Evolutionary conservation across 2,113 vertebrate genomes (phyloP), one percentile per base, ranked within the genome.

Genomic region (Misgurnus mizolepis): DNA sequence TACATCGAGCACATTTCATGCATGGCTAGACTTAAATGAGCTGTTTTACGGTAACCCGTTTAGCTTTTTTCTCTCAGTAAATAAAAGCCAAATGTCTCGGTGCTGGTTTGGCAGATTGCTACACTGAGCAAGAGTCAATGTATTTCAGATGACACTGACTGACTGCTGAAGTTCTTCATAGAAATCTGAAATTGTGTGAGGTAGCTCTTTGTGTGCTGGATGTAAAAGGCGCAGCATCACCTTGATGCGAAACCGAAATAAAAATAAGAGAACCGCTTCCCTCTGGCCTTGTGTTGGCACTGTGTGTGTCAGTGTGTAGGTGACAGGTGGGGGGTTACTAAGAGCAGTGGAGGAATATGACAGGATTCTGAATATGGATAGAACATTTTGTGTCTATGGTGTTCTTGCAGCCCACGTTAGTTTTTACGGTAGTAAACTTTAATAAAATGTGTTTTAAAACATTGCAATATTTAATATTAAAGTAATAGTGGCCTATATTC

Each of bases 161-260:
- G 83, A 65, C 77, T 83, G 45, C 79, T 86, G 85, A 82, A 65
- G 80, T 86, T 83, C 91, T 86, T 85, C 89, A 86, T 71, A 83
- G 77, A 79, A 80, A 86, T 88, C 90, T 85, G 87, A 90, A 91
- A 90, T 88, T 78, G 86, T 86, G 80, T 84, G 83, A 87, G 85
- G 79, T 80, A 69, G 80, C 85, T 87, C 77, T 84, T 85, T 79
- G 82, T 75, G 74, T 74, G 65, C 73, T 65, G 68, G 81, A 73
- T 41, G 69, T 55, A 78, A 80, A 53, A 73, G 76, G 72, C 79
- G 81, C 88, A 92, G 89, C 90, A 90, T 90, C 91, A 92, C 91
- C 90, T 92, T 93, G 91, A 88, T 88, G 87, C 84, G 85, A 87
- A 88, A 90, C 84, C 87, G 85, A 84, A 86, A 85, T 83, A 73